Evolutionary conservation across 2,888 invertebrate genomes (phyloP).

Genomic region (Leptura quadrifasciata): DNA sequence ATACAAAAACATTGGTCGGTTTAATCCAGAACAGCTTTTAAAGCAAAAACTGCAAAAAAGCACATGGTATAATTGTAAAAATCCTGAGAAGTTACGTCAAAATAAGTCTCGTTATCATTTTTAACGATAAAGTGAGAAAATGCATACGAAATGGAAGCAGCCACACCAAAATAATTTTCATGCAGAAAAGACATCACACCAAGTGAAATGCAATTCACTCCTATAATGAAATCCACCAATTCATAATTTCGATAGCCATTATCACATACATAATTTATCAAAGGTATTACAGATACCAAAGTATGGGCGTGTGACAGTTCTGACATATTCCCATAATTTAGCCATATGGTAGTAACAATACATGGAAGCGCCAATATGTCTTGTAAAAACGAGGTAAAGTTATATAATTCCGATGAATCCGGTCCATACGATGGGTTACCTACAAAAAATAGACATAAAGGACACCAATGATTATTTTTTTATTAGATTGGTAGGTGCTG

Average conservation of each 20-base stretch:
- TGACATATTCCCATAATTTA: slow-evolving; percentile 57
- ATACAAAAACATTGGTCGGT: slow-evolving; percentile 29
- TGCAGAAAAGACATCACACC: slow-evolving; percentile 62
- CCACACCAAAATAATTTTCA: slow-evolving; percentile 67
- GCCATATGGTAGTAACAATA: slow-evolving; percentile 61
- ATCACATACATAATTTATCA: slow-evolving; percentile 60
- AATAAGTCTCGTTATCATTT: slow-evolving; percentile 61
- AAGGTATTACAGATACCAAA: slow-evolving; percentile 60
- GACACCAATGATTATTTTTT: background rate
- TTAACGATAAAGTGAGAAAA: slow-evolving; percentile 67
- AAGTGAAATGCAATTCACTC: slow-evolving; percentile 62
- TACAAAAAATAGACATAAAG: slow-evolving; percentile 53
- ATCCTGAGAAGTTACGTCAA: slow-evolving; percentile 69
- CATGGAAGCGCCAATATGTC: slow-evolving; percentile 63
- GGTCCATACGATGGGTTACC: slow-evolving; percentile 69
- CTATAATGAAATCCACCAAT: slow-evolving; percentile 61
- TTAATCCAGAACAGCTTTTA: slow-evolving; percentile 61
- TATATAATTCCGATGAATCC: slow-evolving; percentile 61
- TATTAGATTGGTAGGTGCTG: too few relatives aligned
- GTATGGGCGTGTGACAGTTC: slow-evolving; percentile 57
- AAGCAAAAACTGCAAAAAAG: slow-evolving; percentile 70
- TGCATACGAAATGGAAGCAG: slow-evolving; percentile 65
- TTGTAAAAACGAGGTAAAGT: slow-evolving; percentile 63
- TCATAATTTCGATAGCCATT: slow-evolving; percentile 58
- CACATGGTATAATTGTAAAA: slow-evolving; percentile 71